Conservation (phyloP, 2,888 invertebrate genomes). For the Brachypalpus laphriformis region DNA sequence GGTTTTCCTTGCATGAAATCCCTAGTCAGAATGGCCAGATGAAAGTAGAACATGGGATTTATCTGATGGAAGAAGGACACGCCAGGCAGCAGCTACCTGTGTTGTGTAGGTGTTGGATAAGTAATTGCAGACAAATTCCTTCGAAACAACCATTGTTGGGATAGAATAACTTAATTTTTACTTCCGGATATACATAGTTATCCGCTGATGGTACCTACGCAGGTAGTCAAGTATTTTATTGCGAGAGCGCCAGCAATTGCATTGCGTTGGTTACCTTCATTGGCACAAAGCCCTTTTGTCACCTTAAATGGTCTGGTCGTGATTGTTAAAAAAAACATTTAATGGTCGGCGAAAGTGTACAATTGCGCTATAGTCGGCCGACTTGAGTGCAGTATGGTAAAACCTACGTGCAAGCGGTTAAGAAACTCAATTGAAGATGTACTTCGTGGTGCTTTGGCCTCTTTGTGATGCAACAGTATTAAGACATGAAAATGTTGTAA, state of each 20-base stretch:
- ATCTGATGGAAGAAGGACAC: constrained; percentile 36
- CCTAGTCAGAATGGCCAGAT: constrained; percentile 35
- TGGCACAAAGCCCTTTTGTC: constrained; percentile 55
- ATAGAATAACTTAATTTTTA: constrained; percentile 6
- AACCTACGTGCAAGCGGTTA: not conserved
- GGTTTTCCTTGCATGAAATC: constrained; percentile 44
- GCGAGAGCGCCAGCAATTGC: constrained; percentile 36
- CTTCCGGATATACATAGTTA: constrained; percentile 46
- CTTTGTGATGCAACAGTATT: not conserved
- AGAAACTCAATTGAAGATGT: not conserved
- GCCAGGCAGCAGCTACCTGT: constrained; percentile 45
- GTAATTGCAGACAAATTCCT: constrained; percentile 27
- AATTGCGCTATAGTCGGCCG: not conserved
- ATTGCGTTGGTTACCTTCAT: not conserved
- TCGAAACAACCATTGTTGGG: not conserved
- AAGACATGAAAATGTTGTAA: not conserved
- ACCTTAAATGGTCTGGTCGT: constrained; percentile 35
- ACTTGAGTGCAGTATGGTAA: not conserved
- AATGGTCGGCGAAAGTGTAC: not conserved
- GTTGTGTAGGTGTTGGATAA: constrained; percentile 31
- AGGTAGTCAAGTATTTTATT: constrained; percentile 18
- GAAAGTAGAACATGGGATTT: constrained; percentile 42
- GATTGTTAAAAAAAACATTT: not conserved
- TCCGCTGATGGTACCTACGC: not conserved
- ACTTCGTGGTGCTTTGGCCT: not conserved